Base-by-base conservation (phyloP, 2,888 invertebrate species). In the Calliphora vomitoria region DNA sequence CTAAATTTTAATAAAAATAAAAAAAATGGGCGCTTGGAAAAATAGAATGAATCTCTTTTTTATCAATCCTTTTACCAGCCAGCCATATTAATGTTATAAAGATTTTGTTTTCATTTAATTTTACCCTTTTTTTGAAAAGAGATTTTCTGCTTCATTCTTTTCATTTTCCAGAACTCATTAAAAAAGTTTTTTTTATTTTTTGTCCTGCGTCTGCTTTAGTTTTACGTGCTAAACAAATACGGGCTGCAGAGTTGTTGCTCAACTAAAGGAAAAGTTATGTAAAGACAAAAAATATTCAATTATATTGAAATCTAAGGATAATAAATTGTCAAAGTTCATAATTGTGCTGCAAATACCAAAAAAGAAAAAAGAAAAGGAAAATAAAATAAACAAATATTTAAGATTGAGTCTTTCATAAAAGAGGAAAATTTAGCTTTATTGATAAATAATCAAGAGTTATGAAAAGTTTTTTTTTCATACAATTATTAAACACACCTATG, bases 251-350 rank as follows among this genome's bases (percentile, higher is more conserved):
- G 13, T 44, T 50, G 11, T 41, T 13, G 0, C 11, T 5, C 15
- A 62, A 55, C 44, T 25, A 47, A 60, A 35, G 15, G 44, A 41
- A 79, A 79, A 82, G 78, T 82, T 76, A 11, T 50, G 50, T 13
- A 1, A 41, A 72, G 44, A 62, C 13, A 58, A 84, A 87, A 64
- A 78, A 38, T 58, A 62, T 82, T 87, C 50, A 87, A 80, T 87
- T 87, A 79, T 80, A 85, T 82, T 82, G 75, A 85, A 85, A 82
- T 85, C 85, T 82, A 55, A 75, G 50, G 13, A 81, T 82, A 82
- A 85, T 79, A 87, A 85, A 85, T 82, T 85, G 69, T 80, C 75
- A 87, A 87, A 87, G 82, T 87, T 85, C 69, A 82, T 85, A 82
- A 85, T 87, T 87, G 35, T 68, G 25, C 74, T 82, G 55, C 35